These are phyloP conservation scores for Cheilosia impressa DNA, from an alignment of 2,888 invertebrate species.

Conservation along the genomic window DNA sequence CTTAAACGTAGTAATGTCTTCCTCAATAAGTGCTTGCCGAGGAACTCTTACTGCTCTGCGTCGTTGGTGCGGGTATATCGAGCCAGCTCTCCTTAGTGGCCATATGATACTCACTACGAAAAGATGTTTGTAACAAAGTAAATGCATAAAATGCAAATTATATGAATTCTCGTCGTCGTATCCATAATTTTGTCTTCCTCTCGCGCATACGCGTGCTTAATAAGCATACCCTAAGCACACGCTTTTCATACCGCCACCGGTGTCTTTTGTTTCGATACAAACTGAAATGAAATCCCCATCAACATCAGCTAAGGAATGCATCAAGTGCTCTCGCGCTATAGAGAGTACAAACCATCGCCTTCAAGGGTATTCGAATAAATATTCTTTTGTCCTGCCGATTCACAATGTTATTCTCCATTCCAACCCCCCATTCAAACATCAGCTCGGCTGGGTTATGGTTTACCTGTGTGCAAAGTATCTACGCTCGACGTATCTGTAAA, in stretches of 20 bases:
- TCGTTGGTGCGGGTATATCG: neutral
- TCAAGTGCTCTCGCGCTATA: constrained; percentile 45
- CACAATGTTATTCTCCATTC: constrained; percentile 63
- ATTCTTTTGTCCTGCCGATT: constrained; percentile 72
- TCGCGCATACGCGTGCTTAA: constrained; percentile 39
- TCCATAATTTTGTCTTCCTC: constrained; percentile 30
- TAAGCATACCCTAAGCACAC: constrained; percentile 54
- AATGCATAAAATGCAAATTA: constrained; percentile 65
- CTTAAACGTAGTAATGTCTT: constrained; percentile 1
- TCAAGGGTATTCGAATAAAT: constrained; percentile 72
- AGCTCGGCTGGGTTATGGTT: constrained; percentile 26
- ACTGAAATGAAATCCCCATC: neutral
- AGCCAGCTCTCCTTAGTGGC: neutral
- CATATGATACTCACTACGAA: constrained; percentile 30
- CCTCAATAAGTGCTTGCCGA: neutral
- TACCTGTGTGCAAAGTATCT: constrained; percentile 54
- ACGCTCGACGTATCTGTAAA: constrained; percentile 51
- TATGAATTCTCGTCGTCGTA: constrained; percentile 22
- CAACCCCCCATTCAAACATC: neutral
- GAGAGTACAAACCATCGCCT: constrained; percentile 60
- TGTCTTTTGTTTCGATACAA: constrained; percentile 25
- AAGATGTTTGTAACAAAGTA: constrained; percentile 52
- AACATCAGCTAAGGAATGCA: constrained; percentile 38
- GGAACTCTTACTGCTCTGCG: neutral
- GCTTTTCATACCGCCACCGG: constrained; percentile 27